Percentiles rank a stretch among this genome's conserved stretches.
Conservation (phyloP, 2,888 invertebrate species). For the Nephrotoma flavescens region DNA sequence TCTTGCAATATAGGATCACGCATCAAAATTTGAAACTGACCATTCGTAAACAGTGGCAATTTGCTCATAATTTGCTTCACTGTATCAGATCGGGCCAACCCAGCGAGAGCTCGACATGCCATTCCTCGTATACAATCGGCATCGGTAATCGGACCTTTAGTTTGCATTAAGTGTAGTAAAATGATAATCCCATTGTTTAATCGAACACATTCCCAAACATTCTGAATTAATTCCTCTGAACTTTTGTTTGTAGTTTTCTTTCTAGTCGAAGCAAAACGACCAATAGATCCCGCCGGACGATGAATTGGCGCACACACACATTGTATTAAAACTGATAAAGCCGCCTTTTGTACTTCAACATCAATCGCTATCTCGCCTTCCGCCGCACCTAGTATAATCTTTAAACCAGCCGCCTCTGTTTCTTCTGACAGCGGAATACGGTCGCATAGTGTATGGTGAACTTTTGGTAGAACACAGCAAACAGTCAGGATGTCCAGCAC, state of each 20-base stretch:
- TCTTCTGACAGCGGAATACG: slow-evolving; percentile 64
- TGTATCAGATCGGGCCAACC: slow-evolving; percentile 84
- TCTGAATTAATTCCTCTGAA: slow-evolving; percentile 76
- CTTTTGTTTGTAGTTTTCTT: slow-evolving; percentile 45
- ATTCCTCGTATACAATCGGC: slow-evolving; percentile 88
- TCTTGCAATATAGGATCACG: slow-evolving; percentile 94
- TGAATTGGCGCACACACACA: slow-evolving; percentile 86
- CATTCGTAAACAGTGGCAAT: slow-evolving; percentile 83
- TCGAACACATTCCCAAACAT: slow-evolving; percentile 88
- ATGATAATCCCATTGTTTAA: slow-evolving; percentile 96
- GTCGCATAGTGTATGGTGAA: slow-evolving; percentile 56
- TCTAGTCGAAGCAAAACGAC: slow-evolving; percentile 34
- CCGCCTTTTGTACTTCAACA: slow-evolving; percentile 83
- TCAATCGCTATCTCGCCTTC: slow-evolving; percentile 85
- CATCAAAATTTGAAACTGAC: slow-evolving; percentile 88
- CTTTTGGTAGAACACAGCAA: slow-evolving; percentile 77
- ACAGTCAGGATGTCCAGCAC: slow-evolving; percentile 80
- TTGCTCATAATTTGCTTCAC: slow-evolving; percentile 91
- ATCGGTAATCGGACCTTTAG: slow-evolving; percentile 90
- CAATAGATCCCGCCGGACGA: slow-evolving; percentile 36
- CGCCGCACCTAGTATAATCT: slow-evolving; percentile 71
- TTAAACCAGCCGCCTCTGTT: slow-evolving; percentile 60
- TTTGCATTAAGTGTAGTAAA: slow-evolving; percentile 72
- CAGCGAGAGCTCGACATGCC: slow-evolving; percentile 85
- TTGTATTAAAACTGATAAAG: slow-evolving; percentile 79